Percentiles rank a stretch among this genome's conserved stretches.
Conservation (phyloP, 2,888 invertebrate species). For the Pterostichus madidus region DNA sequence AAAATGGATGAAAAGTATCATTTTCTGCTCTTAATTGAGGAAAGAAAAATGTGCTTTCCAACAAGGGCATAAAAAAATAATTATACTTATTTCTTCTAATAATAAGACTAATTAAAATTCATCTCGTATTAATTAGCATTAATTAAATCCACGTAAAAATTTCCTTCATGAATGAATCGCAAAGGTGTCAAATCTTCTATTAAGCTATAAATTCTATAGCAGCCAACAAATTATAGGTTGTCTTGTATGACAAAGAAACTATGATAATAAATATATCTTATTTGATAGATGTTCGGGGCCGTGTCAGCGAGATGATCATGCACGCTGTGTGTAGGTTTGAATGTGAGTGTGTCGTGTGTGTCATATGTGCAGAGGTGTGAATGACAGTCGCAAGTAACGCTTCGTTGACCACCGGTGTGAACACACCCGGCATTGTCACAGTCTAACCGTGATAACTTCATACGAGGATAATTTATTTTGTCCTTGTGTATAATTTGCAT, state of each 20-base stretch:
- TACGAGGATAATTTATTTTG: conserved; percentile 33
- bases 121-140: no score
- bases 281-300: background rate
- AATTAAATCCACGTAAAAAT: background rate
- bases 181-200: conserved; percentile 13
- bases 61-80: no score
- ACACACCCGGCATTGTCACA: conserved; percentile 8
- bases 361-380: conserved; percentile 23
- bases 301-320: conserved; percentile 15
- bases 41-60: no score
- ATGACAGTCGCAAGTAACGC: conserved; percentile 25
- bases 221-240: conserved; percentile 42
- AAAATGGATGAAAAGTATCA: no score
- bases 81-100: no score
- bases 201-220: conserved; percentile 34
- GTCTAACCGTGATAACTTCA: conserved; percentile 6
- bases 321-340: conserved; percentile 2
- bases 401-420: conserved; percentile 27
- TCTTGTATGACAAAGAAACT: conserved; percentile 6
- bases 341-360: background rate
- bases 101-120: no score
- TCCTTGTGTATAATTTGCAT: conserved; percentile 26
- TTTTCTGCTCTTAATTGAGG: no score
- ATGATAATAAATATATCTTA: conserved; percentile 19
- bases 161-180: conserved; percentile 2